Conservation (phyloP, 2,113 vertebrate genomes). For the Pangasianodon hypophthalmus region DNA sequence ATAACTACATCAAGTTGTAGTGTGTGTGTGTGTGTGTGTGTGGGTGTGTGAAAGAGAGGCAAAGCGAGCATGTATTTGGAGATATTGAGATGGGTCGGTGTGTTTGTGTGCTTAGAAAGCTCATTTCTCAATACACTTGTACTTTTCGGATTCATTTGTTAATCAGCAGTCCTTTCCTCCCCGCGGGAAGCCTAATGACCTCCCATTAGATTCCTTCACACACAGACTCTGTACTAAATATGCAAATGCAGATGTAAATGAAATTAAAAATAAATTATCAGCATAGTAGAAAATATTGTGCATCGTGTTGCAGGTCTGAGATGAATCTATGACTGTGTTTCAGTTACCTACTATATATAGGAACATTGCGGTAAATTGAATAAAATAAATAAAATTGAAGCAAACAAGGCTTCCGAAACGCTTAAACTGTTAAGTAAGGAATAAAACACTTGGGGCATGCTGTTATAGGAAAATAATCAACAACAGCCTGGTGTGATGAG, state of each 20-base stretch:
- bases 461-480: background rate
- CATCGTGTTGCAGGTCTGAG: background rate
- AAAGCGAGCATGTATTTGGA: background rate
- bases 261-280: constrained; percentile 7
- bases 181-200: constrained; percentile 15
- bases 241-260: background rate
- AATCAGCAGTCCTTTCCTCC: constrained; percentile 10
- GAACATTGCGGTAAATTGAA: background rate
- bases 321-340: background rate
- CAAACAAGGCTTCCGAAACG: background rate
- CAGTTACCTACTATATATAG: background rate
- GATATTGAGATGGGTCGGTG: background rate
- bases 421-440: background rate
- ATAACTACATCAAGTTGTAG: background rate
- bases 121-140: constrained; percentile 4
- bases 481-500: too few species aligned
- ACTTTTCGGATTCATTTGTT: background rate
- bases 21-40: background rate
- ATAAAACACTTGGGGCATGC: background rate
- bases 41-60: background rate
- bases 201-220: constrained; percentile 21
- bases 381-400: background rate
- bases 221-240: background rate
- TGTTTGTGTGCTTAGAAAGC: background rate
- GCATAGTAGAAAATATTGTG: background rate